These are phyloP conservation scores for Rhineura floridana DNA, from an alignment of 2,113 vertebrate species.

Conservation along the genomic window DNA sequence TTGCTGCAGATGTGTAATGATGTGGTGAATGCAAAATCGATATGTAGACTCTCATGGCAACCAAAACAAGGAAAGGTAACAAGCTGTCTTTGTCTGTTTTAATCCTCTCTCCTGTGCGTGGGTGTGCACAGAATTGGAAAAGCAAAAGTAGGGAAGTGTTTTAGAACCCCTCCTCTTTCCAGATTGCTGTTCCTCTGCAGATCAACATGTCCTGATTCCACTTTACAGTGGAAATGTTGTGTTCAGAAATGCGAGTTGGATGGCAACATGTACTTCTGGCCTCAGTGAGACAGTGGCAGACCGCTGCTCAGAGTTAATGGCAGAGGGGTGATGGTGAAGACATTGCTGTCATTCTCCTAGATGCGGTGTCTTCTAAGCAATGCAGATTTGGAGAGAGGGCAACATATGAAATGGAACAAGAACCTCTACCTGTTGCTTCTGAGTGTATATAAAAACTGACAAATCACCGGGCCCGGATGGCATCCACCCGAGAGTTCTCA, in stretches of 20 bases:
- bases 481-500: no score
- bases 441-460: no score
- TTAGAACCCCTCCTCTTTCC: not conserved
- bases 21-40: constrained; percentile 86
- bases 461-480: no score
- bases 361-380: not conserved
- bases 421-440: not conserved
- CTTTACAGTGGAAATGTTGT: not conserved
- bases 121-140: not conserved
- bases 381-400: not conserved
- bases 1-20: constrained; percentile 92
- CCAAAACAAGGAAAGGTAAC: constrained; percentile 84
- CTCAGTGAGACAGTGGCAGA: not conserved
- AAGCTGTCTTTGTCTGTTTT: not conserved
- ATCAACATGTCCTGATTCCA: not conserved
- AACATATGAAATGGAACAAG: not conserved
- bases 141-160: no score
- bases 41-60: constrained; percentile 94
- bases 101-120: not conserved
- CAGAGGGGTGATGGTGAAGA: not conserved
- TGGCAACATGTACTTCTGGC: not conserved
- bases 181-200: not conserved
- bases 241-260: no score
- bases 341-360: not conserved
- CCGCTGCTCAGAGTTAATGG: no score